Evolutionary conservation across 2,113 vertebrate genomes (phyloP), one percentile per base, ranked within the genome.

Genomic region (Sphaerodactylus townsendi): DNA sequence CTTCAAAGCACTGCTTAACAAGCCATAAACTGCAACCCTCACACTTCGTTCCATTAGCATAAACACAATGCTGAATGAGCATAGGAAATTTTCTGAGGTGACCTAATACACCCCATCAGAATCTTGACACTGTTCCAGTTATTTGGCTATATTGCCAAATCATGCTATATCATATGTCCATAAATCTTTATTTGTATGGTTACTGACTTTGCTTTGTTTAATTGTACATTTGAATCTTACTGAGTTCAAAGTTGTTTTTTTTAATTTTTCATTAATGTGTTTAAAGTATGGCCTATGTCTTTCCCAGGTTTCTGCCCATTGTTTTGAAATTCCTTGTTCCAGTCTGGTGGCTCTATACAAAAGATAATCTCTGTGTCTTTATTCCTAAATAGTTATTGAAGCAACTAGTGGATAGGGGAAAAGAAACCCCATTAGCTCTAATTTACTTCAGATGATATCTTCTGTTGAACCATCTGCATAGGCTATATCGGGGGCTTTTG

Each of bases 11-110:
- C 8, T 70, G 33, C 25, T 79, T 48, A 68, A 41, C 62, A 19
- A 66, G 41, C 41, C 33, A 35, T 5, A 48, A 10, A 69, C 50
- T 3, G n/a, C 2, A 30, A 80, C 28, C 44, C 50, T n/a, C n/a
- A 69, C 30, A 83, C 86, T 74, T 75, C 89, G 28, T 37, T 48
- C 69, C 23, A 77, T 85, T 86, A 78, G 46, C 73, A 17, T 37
- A 84, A 48, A 81, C 79, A 46, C 28, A 68, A 37, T 35, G 13
- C 10, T n/a, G 65, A 89, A 50, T 11, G 65, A 79, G 28, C 64
- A 62, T 15, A 50, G 28, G 30, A 33, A 46, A 85, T 35, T 28
- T 66, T 48, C 46, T 83, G 81, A 80, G 0, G 0, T 74, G 70
- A 46, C 39, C 23, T 25, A 73, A 23, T 23, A 65, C 39, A 7